A percentile compares a stretch with the other conserved stretches of the same genome.
These are phyloP conservation scores for Podarcis raffonei DNA, from an alignment of 2,113 vertebrate species.

Conservation along the genomic window DNA sequence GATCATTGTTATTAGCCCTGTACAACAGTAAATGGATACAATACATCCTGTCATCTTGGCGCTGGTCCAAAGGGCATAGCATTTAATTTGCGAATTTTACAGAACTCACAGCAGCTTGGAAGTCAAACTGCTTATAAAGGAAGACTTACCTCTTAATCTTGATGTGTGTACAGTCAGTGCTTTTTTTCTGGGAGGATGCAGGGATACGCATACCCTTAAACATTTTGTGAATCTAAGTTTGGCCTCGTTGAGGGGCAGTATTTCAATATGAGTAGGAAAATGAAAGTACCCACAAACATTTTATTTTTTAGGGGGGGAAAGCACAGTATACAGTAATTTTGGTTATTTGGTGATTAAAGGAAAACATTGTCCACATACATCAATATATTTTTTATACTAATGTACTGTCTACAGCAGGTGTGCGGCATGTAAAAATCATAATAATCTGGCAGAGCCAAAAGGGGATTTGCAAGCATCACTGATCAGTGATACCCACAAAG, in stretches of 20 bases:
- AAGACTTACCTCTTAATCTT: background rate
- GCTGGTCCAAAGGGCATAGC: background rate
- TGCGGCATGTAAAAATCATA: too few relatives aligned
- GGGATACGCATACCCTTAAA: too few relatives aligned
- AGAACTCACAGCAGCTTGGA: background rate
- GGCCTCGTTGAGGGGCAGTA: too few relatives aligned
- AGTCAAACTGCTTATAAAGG: background rate
- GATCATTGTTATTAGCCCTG: background rate
- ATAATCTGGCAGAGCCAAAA: too few relatives aligned
- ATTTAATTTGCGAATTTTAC: background rate
- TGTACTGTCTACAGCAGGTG: too few relatives aligned
- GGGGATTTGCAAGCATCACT: too few relatives aligned
- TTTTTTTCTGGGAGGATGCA: too few relatives aligned
- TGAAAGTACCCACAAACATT: too few relatives aligned
- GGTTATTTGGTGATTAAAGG: background rate
- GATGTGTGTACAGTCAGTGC: too few relatives aligned
- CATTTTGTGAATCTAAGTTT: too few relatives aligned
- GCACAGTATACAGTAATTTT: background rate
- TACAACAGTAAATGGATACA: background rate
- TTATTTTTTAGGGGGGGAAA: rapidly evolving
- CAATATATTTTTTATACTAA: background rate
- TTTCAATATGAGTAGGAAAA: too few relatives aligned
- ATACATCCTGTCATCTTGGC: background rate
- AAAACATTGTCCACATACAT: background rate
- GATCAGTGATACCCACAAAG: too few relatives aligned